Conservation (phyloP, 2,113 vertebrate genomes). For the Petaurus breviceps region DNA sequence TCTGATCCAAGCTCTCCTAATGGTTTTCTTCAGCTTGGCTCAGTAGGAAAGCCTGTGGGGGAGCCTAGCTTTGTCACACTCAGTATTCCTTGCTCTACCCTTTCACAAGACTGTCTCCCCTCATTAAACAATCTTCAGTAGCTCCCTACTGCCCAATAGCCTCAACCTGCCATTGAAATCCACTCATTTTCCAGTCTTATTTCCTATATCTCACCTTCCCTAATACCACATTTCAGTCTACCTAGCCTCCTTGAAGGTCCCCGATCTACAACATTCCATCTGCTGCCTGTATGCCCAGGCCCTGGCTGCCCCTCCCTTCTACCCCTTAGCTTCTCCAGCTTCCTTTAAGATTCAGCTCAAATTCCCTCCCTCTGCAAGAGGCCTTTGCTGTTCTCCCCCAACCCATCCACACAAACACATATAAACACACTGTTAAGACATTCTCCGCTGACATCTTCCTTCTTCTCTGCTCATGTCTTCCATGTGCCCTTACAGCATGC, state of each 20-base stretch:
- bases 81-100: neutral
- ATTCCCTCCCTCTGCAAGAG: neutral
- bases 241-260: neutral
- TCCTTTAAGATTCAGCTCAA: neutral
- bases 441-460: neutral
- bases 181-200: neutral
- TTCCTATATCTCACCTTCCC: neutral
- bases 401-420: accelerated
- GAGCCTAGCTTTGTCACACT: neutral
- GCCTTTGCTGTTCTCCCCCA: neutral
- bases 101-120: neutral
- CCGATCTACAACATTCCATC: neutral
- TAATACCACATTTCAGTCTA: neutral
- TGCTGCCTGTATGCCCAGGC: neutral
- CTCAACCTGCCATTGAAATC: neutral
- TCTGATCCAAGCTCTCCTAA: neutral
- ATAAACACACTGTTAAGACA: neutral
- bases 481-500: neutral
- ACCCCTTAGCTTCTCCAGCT: neutral
- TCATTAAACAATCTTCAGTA: neutral
- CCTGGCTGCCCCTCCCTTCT: neutral
- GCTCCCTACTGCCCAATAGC: neutral
- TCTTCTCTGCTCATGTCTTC: neutral
- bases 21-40: neutral
- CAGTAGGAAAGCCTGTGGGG: neutral